phyloP scores from a whole-genome alignment of 2,113 vertebrate genomes.

The Enhydra lutris region DNA sequence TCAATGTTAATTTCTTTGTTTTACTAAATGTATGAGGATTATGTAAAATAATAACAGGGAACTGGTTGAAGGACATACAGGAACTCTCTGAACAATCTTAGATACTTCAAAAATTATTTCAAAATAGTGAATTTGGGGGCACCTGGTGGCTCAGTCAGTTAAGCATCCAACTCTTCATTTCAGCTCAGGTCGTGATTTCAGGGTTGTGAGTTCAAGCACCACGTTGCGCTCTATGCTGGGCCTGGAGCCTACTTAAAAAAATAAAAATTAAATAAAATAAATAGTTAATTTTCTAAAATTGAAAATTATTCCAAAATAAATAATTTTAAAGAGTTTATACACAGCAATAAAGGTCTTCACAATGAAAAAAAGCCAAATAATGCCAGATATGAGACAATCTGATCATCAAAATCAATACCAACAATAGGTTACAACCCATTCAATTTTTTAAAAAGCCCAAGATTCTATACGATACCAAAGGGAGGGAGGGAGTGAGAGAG shows the following conservation, averaged over 20 bases:
- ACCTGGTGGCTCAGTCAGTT: neutral
- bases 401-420: constrained; percentile 17
- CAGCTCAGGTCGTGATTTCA: neutral
- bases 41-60: neutral
- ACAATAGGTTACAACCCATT: neutral
- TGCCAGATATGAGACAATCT: neutral
- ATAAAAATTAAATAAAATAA: neutral
- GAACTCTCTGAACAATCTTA: constrained; percentile 4
- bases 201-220: neutral
- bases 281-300: neutral
- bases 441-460: neutral
- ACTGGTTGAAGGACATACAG: neutral
- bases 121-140: neutral
- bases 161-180: neutral
- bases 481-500: neutral
- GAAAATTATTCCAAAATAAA: neutral
- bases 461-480: neutral
- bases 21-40: neutral
- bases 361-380: neutral
- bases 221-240: neutral
- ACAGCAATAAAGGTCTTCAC: neutral
- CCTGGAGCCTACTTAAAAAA: no score
- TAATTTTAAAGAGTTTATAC: neutral
- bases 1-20: constrained; percentile 40
- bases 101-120: constrained; percentile 31